A percentile compares a stretch with the other conserved stretches of the same genome.
Conservation (phyloP, 2,113 vertebrate species). For the Dolichotis patagonum region DNA sequence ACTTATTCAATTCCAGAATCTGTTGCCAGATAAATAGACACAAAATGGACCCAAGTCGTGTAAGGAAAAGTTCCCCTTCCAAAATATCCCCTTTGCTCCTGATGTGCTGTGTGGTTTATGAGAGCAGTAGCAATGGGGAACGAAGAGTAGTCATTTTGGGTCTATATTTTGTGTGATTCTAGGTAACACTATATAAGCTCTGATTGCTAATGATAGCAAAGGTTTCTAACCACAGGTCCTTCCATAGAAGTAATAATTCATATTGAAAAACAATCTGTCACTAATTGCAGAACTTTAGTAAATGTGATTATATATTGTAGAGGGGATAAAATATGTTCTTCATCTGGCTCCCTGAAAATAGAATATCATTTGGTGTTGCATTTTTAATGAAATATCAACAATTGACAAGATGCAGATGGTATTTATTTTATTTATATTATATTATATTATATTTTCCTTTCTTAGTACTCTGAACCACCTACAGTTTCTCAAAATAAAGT, state of each 20-base stretch:
- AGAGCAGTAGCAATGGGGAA: neutral
- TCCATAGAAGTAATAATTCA: slow-evolving; percentile 57
- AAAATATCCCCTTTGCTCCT: slow-evolving; percentile 4
- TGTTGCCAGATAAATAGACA: neutral
- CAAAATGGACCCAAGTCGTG: neutral
- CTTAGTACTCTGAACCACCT: neutral
- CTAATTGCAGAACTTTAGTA: slow-evolving; percentile 42
- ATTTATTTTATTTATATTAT: slow-evolving; percentile 33
- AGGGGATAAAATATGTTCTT: slow-evolving; percentile 62
- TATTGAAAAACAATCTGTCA: slow-evolving; percentile 60
- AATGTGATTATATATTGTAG: slow-evolving; percentile 62
- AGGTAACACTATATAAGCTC: slow-evolving; percentile 29
- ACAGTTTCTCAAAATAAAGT: slow-evolving; percentile 39
- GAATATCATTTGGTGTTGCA: slow-evolving; percentile 8
- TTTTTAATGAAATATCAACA: slow-evolving; percentile 45
- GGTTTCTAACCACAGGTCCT: slow-evolving; percentile 56
- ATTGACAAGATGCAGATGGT: neutral
- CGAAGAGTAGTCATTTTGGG: slow-evolving; percentile 27
- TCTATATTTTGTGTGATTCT: slow-evolving; percentile 63
- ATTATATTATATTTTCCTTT: slow-evolving; percentile 28
- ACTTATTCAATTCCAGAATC: slow-evolving; percentile 50
- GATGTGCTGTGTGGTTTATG: slow-evolving; percentile 38
- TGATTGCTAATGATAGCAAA: slow-evolving; percentile 62
- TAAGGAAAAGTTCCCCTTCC: slow-evolving; percentile 5
- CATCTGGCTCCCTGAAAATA: slow-evolving; percentile 27